These are phyloP conservation scores for Oostethus manadensis DNA, from an alignment of 2,113 vertebrate species.

Conservation along the genomic window DNA sequence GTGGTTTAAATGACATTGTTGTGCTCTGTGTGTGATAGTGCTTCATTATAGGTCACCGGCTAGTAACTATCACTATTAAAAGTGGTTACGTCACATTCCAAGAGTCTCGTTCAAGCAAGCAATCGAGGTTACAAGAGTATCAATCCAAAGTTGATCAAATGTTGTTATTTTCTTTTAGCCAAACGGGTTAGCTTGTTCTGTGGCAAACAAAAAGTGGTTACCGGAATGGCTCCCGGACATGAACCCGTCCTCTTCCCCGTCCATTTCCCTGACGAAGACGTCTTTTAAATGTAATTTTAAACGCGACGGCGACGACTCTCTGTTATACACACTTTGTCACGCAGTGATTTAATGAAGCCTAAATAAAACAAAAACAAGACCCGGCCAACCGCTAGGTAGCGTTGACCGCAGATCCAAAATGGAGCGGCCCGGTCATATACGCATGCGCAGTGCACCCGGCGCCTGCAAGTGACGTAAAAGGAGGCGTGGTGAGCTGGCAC, in stretches of 20 bases:
- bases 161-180: too few species aligned
- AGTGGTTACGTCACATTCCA: too few species aligned
- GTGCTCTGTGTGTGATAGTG: too few species aligned
- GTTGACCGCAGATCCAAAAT: slow-evolving; percentile 43
- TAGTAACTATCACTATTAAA: too few species aligned
- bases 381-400: slow-evolving; percentile 6
- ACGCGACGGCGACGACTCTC: neutral
- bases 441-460: slow-evolving; percentile 36
- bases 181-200: neutral
- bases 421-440: slow-evolving; percentile 31
- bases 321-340: neutral
- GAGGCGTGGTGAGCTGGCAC: too few species aligned
- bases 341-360: neutral
- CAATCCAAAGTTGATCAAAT: too few species aligned
- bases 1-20: too few species aligned
- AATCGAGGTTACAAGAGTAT: too few species aligned
- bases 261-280: slow-evolving; percentile 48
- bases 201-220: slow-evolving; percentile 42
- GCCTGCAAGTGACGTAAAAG: slow-evolving; percentile 29
- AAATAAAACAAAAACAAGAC: neutral
- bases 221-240: slow-evolving; percentile 62
- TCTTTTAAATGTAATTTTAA: neutral
- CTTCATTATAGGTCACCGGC: too few species aligned
- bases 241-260: slow-evolving; percentile 70
- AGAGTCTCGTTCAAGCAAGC: too few species aligned